Percentiles rank a stretch among this genome's conserved stretches.
phyloP scores from a whole-genome alignment of 2,888 invertebrate species.

The Cosmia pyralina region DNA sequence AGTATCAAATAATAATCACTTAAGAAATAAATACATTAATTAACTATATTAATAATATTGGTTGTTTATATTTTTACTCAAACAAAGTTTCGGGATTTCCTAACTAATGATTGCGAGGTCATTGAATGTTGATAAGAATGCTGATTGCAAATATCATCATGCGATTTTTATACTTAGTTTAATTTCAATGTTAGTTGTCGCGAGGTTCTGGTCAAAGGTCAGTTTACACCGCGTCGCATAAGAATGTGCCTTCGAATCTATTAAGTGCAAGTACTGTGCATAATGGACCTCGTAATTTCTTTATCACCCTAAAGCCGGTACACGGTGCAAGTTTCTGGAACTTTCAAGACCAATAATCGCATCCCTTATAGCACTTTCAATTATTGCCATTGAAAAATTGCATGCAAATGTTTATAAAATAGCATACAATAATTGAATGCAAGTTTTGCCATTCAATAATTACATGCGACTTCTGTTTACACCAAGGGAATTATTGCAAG shows the following conservation, averaged over 20 bases:
- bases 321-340: too few relatives aligned
- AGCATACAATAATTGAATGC: too few relatives aligned
- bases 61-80: background rate
- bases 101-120: background rate
- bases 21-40: background rate
- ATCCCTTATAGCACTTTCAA: too few relatives aligned
- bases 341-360: too few relatives aligned
- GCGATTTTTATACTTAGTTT: background rate
- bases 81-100: background rate
- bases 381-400: too few relatives aligned
- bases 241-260: background rate
- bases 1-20: background rate
- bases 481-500: too few relatives aligned
- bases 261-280: too few relatives aligned
- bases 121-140: background rate
- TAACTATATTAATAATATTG: background rate
- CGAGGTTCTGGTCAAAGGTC: background rate
- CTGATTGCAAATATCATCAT: background rate
- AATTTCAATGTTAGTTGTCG: background rate
- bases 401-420: too few relatives aligned
- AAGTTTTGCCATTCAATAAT: too few relatives aligned
- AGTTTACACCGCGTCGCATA: background rate
- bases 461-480: too few relatives aligned
- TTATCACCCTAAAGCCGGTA: too few relatives aligned
- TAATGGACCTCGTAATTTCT: too few relatives aligned